phyloP scores from a whole-genome alignment of 2,797 vertebrate genomes.

The Dendrocincla fuliginosa region DNA sequence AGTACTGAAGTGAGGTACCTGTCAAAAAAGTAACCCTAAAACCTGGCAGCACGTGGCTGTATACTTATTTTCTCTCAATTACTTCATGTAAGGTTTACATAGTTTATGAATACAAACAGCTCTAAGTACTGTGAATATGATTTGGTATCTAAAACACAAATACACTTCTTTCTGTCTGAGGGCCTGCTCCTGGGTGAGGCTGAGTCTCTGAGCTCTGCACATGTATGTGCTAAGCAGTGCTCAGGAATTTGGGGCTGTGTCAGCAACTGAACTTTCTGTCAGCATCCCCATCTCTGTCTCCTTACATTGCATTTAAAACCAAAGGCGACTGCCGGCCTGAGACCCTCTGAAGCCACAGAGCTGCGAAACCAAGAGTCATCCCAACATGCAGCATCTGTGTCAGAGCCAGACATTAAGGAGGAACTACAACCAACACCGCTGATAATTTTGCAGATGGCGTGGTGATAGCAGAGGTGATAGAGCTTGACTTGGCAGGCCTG shows the following conservation, averaged over 20 bases:
- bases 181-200: background rate
- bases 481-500: background rate
- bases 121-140: background rate
- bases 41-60: background rate
- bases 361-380: background rate
- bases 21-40: background rate
- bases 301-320: background rate
- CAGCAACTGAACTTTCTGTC: background rate
- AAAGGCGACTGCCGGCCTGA: background rate
- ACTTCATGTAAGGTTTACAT: background rate
- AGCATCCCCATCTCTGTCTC: background rate
- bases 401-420: background rate
- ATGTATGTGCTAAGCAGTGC: background rate
- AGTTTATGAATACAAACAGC: background rate
- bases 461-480: background rate
- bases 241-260: background rate
- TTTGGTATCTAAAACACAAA: background rate
- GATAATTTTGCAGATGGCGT: background rate
- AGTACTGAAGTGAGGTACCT: background rate
- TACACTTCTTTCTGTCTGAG: background rate
- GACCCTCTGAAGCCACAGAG: background rate
- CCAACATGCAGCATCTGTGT: background rate
- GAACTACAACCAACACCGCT: background rate
- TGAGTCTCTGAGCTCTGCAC: background rate
- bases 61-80: background rate